phyloP scores from a whole-genome alignment of 2,888 invertebrate genomes.

The Ormyrus thymus region DNA sequence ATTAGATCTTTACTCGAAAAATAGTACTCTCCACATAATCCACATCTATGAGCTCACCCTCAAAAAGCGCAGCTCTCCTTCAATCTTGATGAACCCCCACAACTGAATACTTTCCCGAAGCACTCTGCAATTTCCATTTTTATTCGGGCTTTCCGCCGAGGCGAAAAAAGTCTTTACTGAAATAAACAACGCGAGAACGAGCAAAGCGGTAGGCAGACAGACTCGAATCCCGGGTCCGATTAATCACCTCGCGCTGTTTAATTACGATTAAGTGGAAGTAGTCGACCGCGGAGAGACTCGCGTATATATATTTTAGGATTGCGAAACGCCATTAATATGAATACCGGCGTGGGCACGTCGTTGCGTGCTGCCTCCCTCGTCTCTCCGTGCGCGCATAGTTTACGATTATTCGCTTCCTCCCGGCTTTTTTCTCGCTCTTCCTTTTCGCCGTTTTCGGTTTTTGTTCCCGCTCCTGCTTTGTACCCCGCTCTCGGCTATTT shows the following conservation, averaged over 20 bases:
- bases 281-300: constrained; percentile 27
- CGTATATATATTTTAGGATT: constrained; percentile 22
- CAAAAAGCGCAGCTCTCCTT: too few species aligned
- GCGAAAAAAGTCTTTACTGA: too few species aligned
- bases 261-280: constrained; percentile 60
- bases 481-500: background rate
- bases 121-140: too few species aligned
- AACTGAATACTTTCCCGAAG: too few species aligned
- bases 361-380: background rate
- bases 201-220: too few species aligned
- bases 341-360: background rate
- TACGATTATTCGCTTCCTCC: background rate
- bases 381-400: background rate
- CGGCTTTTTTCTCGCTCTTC: background rate
- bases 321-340: constrained; percentile 19
- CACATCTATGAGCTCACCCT: too few species aligned
- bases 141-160: too few species aligned
- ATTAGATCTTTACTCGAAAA: too few species aligned
- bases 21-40: too few species aligned
- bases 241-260: constrained; percentile 59
- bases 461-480: too few species aligned
- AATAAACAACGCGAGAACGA: too few species aligned
- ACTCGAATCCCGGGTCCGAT: constrained; percentile 53
- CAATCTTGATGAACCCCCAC: too few species aligned
- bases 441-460: background rate